phyloP scores from a whole-genome alignment of 2,888 invertebrate genomes.

The Meiosimyza platycephala region DNA sequence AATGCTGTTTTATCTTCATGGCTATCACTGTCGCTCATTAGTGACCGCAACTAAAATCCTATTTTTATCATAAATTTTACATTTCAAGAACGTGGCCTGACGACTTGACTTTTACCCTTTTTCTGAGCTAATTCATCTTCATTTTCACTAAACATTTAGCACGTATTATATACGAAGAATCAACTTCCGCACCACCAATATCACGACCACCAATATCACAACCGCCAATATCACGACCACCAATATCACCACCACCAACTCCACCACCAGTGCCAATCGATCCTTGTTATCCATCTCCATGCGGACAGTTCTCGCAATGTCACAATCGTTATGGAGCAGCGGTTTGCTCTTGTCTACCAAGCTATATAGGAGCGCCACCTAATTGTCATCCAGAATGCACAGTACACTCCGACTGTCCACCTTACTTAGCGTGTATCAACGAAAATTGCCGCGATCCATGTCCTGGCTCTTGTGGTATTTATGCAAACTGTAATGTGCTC shows the following conservation, averaged over 20 bases:
- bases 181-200: not conserved
- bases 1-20: too few relatives aligned
- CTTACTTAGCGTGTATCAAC: slow-evolving; percentile 72
- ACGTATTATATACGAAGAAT: not conserved
- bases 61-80: too few relatives aligned
- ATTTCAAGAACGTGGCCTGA: too few relatives aligned
- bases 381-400: slow-evolving; percentile 72
- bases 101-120: too few relatives aligned
- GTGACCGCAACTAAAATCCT: too few relatives aligned
- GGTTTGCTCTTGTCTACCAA: slow-evolving; percentile 71
- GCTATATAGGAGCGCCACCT: slow-evolving; percentile 73
- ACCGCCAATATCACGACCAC: slow-evolving; percentile 1
- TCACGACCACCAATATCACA: slow-evolving; percentile 22
- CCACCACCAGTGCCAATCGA: slow-evolving; percentile 52
- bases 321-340: slow-evolving; percentile 75
- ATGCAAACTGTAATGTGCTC: slow-evolving; percentile 77
- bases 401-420: slow-evolving; percentile 70
- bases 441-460: slow-evolving; percentile 80
- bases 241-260: slow-evolving; percentile 8
- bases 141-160: too few relatives aligned
- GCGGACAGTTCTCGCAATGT: slow-evolving; percentile 76
- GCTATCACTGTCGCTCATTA: too few relatives aligned
- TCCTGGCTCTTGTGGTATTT: slow-evolving; percentile 77
- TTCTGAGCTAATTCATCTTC: too few relatives aligned
- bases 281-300: slow-evolving; percentile 74